phyloP scores from a whole-genome alignment of 2,113 vertebrate genomes.

The Nematolebias whitei region DNA sequence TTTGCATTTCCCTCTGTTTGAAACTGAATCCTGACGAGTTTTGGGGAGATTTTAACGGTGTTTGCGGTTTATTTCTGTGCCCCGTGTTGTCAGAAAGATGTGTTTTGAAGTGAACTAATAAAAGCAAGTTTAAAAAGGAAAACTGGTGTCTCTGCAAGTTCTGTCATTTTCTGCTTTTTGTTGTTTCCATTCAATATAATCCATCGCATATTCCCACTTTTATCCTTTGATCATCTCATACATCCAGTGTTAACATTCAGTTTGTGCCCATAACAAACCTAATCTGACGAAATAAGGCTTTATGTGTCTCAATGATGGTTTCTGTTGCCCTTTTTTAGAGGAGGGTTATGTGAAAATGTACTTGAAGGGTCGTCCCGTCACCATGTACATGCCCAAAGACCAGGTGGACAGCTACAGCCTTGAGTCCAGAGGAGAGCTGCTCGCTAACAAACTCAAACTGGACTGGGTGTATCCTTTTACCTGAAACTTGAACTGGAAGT shows the following conservation, averaged over 20 bases:
- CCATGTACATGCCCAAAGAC: constrained; percentile 98
- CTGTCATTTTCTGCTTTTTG: constrained; percentile 40
- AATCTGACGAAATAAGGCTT: too few species aligned
- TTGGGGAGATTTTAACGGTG: constrained; percentile 20
- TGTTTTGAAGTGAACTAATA: constrained; percentile 71
- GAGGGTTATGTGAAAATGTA: constrained; percentile 99
- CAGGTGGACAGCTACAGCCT: constrained; percentile 92
- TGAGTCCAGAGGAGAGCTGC: constrained; percentile 91
- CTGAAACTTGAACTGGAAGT: background rate
- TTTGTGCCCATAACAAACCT: too few species aligned
- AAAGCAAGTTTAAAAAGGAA: constrained; percentile 60
- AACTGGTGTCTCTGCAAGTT: constrained; percentile 49
- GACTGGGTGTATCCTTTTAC: constrained; percentile 99
- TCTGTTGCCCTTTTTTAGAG: constrained; percentile 80
- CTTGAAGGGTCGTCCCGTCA: constrained; percentile 95
- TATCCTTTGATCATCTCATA: constrained; percentile 1
- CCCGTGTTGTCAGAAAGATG: constrained; percentile 54
- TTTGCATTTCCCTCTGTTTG: constrained; percentile 57
- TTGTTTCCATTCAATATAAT: background rate
- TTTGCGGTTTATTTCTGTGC: constrained; percentile 49
- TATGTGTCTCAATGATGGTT: background rate
- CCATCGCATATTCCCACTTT: constrained; percentile 15
- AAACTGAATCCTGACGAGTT: constrained; percentile 43
- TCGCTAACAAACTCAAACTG: constrained; percentile 91
- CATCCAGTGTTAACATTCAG: too few species aligned